These are phyloP conservation scores for Pterocles gutturalis DNA, from an alignment of 2,113 vertebrate genomes.

Conservation along the genomic window DNA sequence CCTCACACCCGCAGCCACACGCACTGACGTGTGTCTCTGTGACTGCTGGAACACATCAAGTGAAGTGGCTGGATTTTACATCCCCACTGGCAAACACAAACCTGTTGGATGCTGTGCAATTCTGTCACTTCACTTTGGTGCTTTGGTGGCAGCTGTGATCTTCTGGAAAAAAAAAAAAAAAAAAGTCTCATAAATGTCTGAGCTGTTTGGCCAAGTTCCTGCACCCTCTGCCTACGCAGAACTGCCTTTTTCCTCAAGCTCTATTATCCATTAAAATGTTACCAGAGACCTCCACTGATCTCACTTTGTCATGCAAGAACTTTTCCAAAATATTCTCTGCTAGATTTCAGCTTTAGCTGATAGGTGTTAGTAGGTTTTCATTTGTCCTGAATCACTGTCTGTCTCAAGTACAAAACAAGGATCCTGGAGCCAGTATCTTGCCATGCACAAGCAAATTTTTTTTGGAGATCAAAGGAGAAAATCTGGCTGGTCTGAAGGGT, in stretches of 20 bases:
- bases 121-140: conserved; percentile 30
- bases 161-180: neutral
- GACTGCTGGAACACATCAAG: neutral
- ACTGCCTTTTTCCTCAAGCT: neutral
- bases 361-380: neutral
- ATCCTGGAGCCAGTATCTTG: conserved; percentile 3
- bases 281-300: neutral
- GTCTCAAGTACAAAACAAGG: neutral
- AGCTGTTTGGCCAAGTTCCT: neutral
- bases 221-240: neutral
- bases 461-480: conserved; percentile 19
- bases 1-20: neutral
- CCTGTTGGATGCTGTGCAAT: conserved; percentile 8
- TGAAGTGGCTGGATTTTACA: neutral
- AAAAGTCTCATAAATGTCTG: neutral
- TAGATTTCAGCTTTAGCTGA: neutral
- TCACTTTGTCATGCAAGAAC: neutral
- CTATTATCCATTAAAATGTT: conserved; percentile 31
- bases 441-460: neutral
- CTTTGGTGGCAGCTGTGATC: conserved; percentile 21
- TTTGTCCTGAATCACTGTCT: neutral
- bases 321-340: neutral
- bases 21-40: neutral
- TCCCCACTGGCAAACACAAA: neutral
- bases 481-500: neutral